phyloP scores from a whole-genome alignment of 2,797 vertebrate species.

The Bovichtus variegatus region DNA sequence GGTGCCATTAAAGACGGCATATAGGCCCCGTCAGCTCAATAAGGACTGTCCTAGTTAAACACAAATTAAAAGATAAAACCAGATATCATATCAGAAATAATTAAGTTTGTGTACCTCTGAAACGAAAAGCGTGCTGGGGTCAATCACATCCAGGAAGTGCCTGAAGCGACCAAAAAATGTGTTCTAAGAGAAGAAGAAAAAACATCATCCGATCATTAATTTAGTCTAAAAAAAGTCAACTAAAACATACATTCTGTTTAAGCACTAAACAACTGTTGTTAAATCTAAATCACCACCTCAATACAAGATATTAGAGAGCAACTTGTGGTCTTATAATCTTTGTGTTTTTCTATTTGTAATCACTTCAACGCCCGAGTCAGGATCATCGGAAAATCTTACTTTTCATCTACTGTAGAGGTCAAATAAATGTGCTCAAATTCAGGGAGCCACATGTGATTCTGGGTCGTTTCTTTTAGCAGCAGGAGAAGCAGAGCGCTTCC shows the following conservation, averaged over 20 bases:
- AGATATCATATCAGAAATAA: not conserved
- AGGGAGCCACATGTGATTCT: not conserved
- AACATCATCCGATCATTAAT: not conserved
- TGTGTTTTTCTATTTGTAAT: not conserved
- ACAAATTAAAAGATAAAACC: not conserved
- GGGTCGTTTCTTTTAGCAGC: not conserved
- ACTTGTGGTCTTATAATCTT: not conserved
- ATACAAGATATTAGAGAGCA: not conserved
- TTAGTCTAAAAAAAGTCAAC: not conserved
- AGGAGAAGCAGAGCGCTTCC: slow-evolving; percentile 27
- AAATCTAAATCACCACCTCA: not conserved
- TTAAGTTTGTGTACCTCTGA: slow-evolving; percentile 85
- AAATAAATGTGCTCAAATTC: not conserved
- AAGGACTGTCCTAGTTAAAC: not conserved
- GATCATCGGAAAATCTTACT: slow-evolving; percentile 7
- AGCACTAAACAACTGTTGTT: not conserved
- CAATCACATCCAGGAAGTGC: slow-evolving; percentile 94
- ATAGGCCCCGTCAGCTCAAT: not conserved
- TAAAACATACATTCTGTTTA: not conserved
- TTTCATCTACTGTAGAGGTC: not conserved
- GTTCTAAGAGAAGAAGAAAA: slow-evolving; percentile 71
- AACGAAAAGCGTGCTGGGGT: slow-evolving; percentile 92
- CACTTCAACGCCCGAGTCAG: not conserved
- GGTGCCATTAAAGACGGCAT: not conserved
- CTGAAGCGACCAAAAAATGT: slow-evolving; percentile 91